These are phyloP conservation scores for Luscinia luscinia DNA, from an alignment of 2,797 vertebrate species.

Conservation along the genomic window DNA sequence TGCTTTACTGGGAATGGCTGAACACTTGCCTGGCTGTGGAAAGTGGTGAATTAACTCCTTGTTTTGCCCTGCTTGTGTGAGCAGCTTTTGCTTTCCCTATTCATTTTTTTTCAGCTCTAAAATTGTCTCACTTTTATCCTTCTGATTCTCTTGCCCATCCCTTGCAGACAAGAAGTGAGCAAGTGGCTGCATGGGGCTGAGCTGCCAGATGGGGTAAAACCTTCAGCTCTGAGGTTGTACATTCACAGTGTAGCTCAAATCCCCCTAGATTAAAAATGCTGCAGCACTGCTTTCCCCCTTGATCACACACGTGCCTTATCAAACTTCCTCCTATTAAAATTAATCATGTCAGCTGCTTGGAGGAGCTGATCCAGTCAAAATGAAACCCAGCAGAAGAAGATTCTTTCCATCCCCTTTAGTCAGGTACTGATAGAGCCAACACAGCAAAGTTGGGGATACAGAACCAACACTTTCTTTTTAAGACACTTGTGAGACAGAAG, in stretches of 20 bases:
- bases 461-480: background rate
- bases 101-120: background rate
- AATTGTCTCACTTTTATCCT: background rate
- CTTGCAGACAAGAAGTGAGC: background rate
- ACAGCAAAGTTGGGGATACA: background rate
- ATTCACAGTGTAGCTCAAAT: background rate
- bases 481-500: background rate
- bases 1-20: background rate
- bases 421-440: background rate
- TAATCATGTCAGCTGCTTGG: background rate
- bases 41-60: background rate
- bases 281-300: background rate
- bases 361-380: background rate
- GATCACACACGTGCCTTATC: background rate
- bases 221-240: background rate
- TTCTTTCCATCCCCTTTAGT: background rate
- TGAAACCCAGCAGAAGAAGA: background rate
- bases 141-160: background rate
- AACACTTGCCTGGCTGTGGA: background rate
- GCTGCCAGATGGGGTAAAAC: background rate
- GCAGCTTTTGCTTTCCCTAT: background rate
- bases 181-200: background rate
- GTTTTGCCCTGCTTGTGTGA: background rate
- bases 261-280: background rate
- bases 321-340: background rate